Evolutionary conservation across 2,113 vertebrate species (phyloP).

Genomic region (Pagrus major): DNA sequence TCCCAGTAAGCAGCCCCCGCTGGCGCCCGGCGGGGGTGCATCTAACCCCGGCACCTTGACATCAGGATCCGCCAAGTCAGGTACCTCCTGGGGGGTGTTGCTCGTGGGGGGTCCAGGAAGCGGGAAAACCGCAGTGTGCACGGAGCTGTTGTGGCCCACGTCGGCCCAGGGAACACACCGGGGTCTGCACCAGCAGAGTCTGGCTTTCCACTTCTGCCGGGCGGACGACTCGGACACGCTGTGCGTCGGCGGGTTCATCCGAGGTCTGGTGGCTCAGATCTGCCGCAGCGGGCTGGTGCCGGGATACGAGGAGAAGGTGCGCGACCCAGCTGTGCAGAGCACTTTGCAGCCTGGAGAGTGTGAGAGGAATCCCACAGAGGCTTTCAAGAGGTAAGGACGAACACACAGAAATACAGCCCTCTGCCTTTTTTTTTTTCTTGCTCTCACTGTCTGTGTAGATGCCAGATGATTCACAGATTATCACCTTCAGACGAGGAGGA

Average conservation of each 20-base stretch:
- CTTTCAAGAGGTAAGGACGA: conserved; percentile 94
- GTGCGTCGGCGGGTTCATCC: conserved; percentile 91
- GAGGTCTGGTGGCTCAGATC: conserved; percentile 91
- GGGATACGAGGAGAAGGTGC: conserved; percentile 93
- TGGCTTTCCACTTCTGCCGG: conserved; percentile 97
- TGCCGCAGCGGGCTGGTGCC: conserved; percentile 89
- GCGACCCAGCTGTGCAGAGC: conserved; percentile 90
- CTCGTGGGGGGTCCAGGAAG: conserved; percentile 96
- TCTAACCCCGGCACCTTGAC: conserved; percentile 82
- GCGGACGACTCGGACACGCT: conserved; percentile 95
- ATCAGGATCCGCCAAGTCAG: conserved; percentile 83
- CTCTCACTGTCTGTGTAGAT: background rate
- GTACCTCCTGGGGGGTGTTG: conserved; percentile 91
- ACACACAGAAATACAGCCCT: background rate
- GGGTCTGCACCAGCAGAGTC: conserved; percentile 89
- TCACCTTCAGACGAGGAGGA: background rate
- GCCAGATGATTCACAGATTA: background rate
- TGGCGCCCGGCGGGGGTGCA: conserved; percentile 57
- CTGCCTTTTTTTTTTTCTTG: too few species aligned
- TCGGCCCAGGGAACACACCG: conserved; percentile 88
- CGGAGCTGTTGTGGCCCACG: conserved; percentile 95
- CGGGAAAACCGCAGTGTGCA: conserved; percentile 95
- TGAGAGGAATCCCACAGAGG: conserved; percentile 95
- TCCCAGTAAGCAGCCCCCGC: conserved; percentile 82
- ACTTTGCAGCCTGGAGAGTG: conserved; percentile 92